phyloP scores from a whole-genome alignment of 2,797 vertebrate species.

The Setipinna tenuifilis region DNA sequence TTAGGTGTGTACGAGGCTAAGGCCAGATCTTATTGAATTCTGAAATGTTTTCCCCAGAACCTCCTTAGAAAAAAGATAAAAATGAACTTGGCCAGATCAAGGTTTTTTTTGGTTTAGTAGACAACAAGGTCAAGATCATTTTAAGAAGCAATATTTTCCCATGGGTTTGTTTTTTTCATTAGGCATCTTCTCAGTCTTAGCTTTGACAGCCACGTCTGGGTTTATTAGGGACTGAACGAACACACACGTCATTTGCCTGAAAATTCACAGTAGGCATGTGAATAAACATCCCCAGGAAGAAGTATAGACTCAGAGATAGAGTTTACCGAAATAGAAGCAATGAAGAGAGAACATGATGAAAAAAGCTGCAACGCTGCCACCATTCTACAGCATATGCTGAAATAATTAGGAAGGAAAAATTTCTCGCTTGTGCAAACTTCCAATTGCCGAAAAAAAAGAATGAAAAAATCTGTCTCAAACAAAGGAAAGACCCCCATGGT shows the following conservation, averaged over 20 bases:
- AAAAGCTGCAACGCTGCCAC: slow-evolving; percentile 60
- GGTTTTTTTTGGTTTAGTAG: no score
- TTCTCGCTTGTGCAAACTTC: slow-evolving; percentile 82
- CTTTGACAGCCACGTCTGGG: not conserved
- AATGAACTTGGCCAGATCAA: no score
- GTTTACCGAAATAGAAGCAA: slow-evolving; percentile 46
- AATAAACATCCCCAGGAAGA: slow-evolving; percentile 61
- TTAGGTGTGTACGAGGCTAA: no score
- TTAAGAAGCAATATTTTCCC: not conserved
- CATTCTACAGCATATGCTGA: slow-evolving; percentile 75
- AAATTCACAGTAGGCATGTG: slow-evolving; percentile 55
- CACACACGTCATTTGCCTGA: slow-evolving; percentile 58
- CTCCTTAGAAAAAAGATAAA: no score
- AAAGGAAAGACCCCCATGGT: slow-evolving; percentile 85
- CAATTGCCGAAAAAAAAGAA: slow-evolving; percentile 74
- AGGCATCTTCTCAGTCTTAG: not conserved
- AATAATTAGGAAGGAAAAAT: slow-evolving; percentile 82
- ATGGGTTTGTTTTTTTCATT: not conserved
- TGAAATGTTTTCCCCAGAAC: no score
- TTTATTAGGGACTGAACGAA: slow-evolving; percentile 1
- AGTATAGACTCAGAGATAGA: slow-evolving; percentile 41
- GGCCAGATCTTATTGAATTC: no score
- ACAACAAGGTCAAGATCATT: no score
- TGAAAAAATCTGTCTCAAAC: slow-evolving; percentile 77
- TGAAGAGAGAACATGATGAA: slow-evolving; percentile 56